Conservation (phyloP, 2,797 vertebrate genomes). For the Squalus acanthias region DNA sequence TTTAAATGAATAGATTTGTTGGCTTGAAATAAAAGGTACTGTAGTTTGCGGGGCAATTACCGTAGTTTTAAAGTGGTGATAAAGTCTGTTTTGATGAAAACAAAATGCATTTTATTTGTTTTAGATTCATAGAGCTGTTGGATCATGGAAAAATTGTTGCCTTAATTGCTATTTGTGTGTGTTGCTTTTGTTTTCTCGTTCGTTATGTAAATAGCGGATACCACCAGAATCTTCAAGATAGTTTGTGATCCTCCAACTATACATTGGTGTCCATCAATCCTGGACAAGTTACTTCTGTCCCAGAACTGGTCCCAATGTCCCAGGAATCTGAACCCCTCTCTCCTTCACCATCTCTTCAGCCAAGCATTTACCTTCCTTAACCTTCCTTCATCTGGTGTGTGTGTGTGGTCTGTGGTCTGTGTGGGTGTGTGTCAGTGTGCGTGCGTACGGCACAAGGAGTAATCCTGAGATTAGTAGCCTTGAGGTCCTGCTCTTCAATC, state of each 20-base stretch:
- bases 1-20: slow-evolving; percentile 38
- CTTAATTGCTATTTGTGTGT: not conserved
- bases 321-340: not conserved
- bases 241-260: not conserved
- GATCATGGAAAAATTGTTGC: not conserved
- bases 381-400: not conserved
- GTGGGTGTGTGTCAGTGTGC: too few relatives aligned
- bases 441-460: too few relatives aligned
- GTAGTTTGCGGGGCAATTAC: slow-evolving; percentile 26
- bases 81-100: slow-evolving; percentile 32
- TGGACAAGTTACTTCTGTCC: not conserved
- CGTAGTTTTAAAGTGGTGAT: not conserved
- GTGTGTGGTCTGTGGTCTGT: too few relatives aligned
- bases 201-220: not conserved
- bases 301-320: not conserved
- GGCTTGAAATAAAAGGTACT: not conserved
- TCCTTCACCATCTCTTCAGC: not conserved
- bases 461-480: too few relatives aligned
- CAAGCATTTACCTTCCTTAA: not conserved
- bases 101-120: slow-evolving; percentile 18
- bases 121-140: not conserved
- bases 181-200: not conserved
- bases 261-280: not conserved
- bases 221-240: not conserved
- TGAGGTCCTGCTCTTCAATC: too few relatives aligned